These are phyloP conservation scores for Ischnus inquisitorius DNA, from an alignment of 2,888 invertebrate species.

Conservation along the genomic window DNA sequence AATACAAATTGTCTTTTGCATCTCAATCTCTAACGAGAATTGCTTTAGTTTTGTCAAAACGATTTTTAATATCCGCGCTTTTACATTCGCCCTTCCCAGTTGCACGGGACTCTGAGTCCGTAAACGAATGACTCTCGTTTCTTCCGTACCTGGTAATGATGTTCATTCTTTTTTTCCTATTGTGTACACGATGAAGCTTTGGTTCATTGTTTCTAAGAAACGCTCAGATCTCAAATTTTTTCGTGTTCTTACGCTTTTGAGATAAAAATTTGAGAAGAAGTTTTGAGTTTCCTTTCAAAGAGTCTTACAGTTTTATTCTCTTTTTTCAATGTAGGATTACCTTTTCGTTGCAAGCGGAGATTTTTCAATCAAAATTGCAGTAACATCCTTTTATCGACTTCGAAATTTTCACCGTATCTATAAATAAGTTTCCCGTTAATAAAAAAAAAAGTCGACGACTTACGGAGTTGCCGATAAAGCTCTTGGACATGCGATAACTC, in stretches of 20 bases:
- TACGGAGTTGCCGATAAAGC: conserved; percentile 50
- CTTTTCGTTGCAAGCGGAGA: neutral
- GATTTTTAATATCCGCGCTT: too few species aligned
- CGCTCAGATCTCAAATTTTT: neutral
- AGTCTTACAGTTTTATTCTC: neutral
- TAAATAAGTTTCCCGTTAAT: conserved; percentile 50
- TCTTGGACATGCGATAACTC: neutral
- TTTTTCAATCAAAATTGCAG: neutral
- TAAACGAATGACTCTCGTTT: neutral
- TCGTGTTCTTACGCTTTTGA: neutral
- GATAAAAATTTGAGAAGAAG: too few species aligned
- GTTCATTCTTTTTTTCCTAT: neutral
- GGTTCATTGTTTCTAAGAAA: neutral
- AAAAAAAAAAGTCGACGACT: neutral
- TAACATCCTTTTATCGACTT: neutral
- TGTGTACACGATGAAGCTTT: neutral
- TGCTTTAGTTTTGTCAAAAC: too few species aligned
- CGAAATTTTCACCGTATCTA: conserved; percentile 12
- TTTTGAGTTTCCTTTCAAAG: neutral
- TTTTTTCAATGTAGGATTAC: neutral
- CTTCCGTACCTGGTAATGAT: neutral
- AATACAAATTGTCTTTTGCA: too few species aligned
- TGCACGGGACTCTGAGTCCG: too few species aligned
- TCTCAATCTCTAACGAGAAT: too few species aligned
- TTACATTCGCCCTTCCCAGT: too few species aligned